A percentile compares a stretch with the other conserved stretches of the same genome.
Evolutionary conservation across 2,113 vertebrate genomes (phyloP).

Genomic region (Oenanthe melanoleuca): DNA sequence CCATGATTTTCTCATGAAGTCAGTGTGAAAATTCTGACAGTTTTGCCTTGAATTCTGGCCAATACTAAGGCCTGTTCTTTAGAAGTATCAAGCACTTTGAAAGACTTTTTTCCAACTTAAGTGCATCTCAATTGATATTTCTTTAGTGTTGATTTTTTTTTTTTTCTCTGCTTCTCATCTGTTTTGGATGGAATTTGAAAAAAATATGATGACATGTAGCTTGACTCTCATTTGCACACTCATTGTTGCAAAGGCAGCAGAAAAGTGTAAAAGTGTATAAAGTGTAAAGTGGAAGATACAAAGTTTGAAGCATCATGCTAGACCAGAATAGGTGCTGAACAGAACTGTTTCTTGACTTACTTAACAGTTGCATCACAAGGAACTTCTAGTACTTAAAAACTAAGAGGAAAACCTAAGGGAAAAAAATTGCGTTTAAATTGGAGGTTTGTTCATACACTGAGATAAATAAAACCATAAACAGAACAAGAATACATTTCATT

Average conservation of each 20-base stretch:
- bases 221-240: neutral
- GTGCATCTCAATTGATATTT: neutral
- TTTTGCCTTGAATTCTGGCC: neutral
- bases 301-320: neutral
- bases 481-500: neutral
- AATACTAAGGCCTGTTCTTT: neutral
- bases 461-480: neutral
- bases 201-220: neutral
- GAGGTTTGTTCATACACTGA: neutral
- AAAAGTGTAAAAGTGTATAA: neutral
- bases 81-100: neutral
- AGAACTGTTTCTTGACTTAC: neutral
- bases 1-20: neutral
- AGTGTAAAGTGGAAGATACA: neutral
- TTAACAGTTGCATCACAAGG: neutral
- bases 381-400: neutral
- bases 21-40: neutral
- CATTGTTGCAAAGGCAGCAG: neutral
- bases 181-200: neutral
- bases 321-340: neutral
- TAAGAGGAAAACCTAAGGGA: neutral
- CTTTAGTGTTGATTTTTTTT: neutral
- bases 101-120: neutral
- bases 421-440: neutral
- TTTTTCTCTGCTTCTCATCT: neutral